phyloP scores from a whole-genome alignment of 2,888 invertebrate species.

The Allophyes oxyacanthae region DNA sequence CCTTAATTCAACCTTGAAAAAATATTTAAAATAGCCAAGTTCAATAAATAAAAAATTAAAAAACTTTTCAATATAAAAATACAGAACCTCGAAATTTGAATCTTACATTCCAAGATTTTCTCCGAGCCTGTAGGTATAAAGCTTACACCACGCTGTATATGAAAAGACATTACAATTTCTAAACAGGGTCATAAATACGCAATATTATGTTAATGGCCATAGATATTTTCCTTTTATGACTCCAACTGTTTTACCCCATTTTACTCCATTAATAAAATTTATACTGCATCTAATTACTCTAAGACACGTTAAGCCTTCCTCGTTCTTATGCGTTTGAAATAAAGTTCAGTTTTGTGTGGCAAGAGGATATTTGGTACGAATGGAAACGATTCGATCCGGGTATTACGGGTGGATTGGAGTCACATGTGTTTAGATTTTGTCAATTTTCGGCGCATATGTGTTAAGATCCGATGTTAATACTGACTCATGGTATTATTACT shows the following conservation, averaged over 20 bases:
- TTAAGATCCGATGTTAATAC: constrained; percentile 39
- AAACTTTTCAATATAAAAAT: no score
- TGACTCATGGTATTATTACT: constrained; percentile 40
- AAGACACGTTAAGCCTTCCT: constrained; percentile 34
- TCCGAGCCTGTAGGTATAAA: no score
- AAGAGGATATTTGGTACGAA: constrained; percentile 42
- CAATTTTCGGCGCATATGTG: constrained; percentile 62
- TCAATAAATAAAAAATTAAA: no score
- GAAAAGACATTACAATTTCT: constrained; percentile 50
- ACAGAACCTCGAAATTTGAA: no score
- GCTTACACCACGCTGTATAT: constrained; percentile 19
- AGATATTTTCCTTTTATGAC: constrained; percentile 68
- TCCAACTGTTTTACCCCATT: constrained; percentile 73
- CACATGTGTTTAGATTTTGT: constrained; percentile 72
- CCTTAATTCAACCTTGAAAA: no score
- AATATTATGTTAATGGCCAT: constrained; percentile 50
- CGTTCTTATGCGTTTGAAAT: constrained; percentile 33
- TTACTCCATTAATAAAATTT: constrained; percentile 70
- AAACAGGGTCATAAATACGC: constrained; percentile 54
- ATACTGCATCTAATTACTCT: constrained; percentile 71
- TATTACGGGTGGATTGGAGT: constrained; percentile 62
- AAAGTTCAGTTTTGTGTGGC: constrained; percentile 54
- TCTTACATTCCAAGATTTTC: no score
- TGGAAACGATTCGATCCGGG: constrained; percentile 68
- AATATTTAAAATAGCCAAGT: no score